Evolutionary conservation across 2,113 vertebrate species (phyloP).

Genomic region (Gnathonemus longibarbis): DNA sequence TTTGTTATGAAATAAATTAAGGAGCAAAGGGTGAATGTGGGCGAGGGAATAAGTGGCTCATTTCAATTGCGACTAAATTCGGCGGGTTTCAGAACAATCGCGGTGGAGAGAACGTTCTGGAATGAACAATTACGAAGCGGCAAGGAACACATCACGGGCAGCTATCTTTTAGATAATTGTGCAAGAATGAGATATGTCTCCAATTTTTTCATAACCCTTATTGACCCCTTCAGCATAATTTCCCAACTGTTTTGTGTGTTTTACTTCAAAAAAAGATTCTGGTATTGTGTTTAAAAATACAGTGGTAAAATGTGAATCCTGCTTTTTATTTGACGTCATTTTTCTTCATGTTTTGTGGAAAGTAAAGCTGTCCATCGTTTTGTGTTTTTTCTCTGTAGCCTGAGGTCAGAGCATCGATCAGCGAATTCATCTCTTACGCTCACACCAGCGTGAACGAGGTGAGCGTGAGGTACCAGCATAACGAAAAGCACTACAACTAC

Average conservation of each 20-base stretch:
- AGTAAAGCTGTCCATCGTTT: slow-evolving; percentile 4
- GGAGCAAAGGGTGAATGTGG: slow-evolving; percentile 52
- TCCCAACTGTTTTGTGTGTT: neutral
- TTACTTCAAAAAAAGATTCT: neutral
- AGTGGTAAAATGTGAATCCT: neutral
- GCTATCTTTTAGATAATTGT: slow-evolving; percentile 66
- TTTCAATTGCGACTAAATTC: slow-evolving; percentile 64
- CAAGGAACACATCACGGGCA: slow-evolving; percentile 57
- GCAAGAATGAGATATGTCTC: slow-evolving; percentile 17
- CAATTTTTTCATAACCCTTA: neutral
- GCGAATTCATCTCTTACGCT: slow-evolving; percentile 60
- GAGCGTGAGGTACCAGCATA: slow-evolving; percentile 62
- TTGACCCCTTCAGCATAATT: neutral
- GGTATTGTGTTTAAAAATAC: slow-evolving; percentile 4
- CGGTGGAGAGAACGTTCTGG: slow-evolving; percentile 51
- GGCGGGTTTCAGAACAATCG: slow-evolving; percentile 59
- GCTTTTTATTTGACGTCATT: neutral
- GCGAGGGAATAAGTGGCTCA: slow-evolving; percentile 59
- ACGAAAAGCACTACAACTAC: slow-evolving; percentile 66
- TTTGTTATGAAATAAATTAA: slow-evolving; percentile 64
- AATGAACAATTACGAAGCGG: slow-evolving; percentile 52
- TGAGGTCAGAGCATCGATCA: slow-evolving; percentile 52
- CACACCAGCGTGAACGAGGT: slow-evolving; percentile 62
- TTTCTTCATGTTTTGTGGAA: neutral
- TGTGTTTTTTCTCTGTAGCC: slow-evolving; percentile 39